Conservation (phyloP, 2,797 vertebrate species). For the Bovichtus variegatus region DNA sequence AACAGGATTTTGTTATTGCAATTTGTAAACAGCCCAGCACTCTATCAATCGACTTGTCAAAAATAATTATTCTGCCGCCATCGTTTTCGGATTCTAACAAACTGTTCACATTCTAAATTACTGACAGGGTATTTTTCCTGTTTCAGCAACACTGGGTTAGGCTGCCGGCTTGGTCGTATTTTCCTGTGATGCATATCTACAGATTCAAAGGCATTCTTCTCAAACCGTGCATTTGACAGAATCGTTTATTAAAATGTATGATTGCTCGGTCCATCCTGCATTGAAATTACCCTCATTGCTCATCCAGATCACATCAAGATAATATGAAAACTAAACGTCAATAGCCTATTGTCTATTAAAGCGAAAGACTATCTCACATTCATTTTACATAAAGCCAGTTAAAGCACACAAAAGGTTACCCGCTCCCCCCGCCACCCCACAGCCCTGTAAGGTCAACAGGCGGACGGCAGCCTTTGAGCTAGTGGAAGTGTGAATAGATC, state of each 20-base stretch:
- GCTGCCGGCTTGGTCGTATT: conserved; percentile 73
- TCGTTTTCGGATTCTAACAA: conserved; percentile 77
- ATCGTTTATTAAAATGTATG: conserved; percentile 80
- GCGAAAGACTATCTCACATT: conserved; percentile 34
- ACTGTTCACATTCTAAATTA: conserved; percentile 80
- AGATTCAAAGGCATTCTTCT: conserved; percentile 77
- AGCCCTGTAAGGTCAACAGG: conserved; percentile 20
- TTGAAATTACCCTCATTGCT: conserved; percentile 77
- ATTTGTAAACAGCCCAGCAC: conserved; percentile 78
- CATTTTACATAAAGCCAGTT: conserved; percentile 47
- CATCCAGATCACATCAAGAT: conserved; percentile 74
- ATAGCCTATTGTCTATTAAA: conserved; percentile 64
- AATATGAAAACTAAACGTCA: conserved; percentile 68
- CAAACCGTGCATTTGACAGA: conserved; percentile 81
- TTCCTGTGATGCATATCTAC: conserved; percentile 78
- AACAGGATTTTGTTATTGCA: conserved; percentile 78
- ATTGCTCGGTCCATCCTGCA: conserved; percentile 70
- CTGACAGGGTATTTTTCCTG: conserved; percentile 77
- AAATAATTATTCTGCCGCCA: conserved; percentile 80
- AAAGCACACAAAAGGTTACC: conserved; percentile 30
- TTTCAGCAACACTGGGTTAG: conserved; percentile 69
- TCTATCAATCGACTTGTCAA: conserved; percentile 84
- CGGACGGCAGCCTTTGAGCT: conserved; percentile 10
- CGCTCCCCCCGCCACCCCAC: background rate
- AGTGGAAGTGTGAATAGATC: conserved; percentile 19